A percentile compares a stretch with the other conserved stretches of the same genome.
phyloP scores from a whole-genome alignment of 2,888 invertebrate genomes.

The Nomada ruficornis region DNA sequence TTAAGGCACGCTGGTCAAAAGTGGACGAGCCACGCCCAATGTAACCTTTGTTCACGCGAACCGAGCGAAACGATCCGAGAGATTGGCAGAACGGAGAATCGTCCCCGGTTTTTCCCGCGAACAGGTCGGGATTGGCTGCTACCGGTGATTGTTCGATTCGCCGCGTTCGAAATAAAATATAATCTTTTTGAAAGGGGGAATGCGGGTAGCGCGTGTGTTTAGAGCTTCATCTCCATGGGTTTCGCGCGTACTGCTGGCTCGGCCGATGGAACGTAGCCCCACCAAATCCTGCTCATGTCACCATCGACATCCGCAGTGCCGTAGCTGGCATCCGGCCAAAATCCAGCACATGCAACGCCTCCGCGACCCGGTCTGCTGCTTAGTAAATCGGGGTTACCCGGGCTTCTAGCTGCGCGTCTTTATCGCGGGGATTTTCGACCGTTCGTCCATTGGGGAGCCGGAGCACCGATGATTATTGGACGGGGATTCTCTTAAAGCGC shows the following conservation, averaged over 20 bases:
- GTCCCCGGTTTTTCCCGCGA: neutral
- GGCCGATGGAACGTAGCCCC: slow-evolving; percentile 52
- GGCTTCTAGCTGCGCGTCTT: slow-evolving; percentile 62
- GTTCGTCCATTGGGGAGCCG: slow-evolving; percentile 37
- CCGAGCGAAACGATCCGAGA: neutral
- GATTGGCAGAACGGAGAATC: too few species aligned
- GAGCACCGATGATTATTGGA: slow-evolving; percentile 36
- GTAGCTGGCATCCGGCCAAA: slow-evolving; percentile 81
- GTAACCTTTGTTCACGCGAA: neutral
- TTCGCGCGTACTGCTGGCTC: slow-evolving; percentile 14
- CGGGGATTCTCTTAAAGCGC: slow-evolving; percentile 43
- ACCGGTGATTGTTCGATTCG: slow-evolving; percentile 3
- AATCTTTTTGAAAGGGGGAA: neutral
- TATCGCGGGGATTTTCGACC: slow-evolving; percentile 65
- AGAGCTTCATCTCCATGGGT: slow-evolving; percentile 5
- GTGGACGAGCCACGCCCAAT: neutral
- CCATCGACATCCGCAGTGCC: slow-evolving; percentile 83
- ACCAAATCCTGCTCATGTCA: slow-evolving; percentile 63
- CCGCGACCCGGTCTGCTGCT: slow-evolving; percentile 55
- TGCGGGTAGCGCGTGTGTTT: neutral
- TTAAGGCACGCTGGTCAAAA: neutral
- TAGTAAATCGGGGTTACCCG: slow-evolving; percentile 70
- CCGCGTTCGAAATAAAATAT: slow-evolving; percentile 18
- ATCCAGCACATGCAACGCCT: slow-evolving; percentile 65
- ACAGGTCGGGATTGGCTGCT: neutral